Evolutionary conservation across 1,140 invertebrate species (phyloP), one percentile per base, ranked within the genome.

Genomic region (Bathynomus jamesi): DNA sequence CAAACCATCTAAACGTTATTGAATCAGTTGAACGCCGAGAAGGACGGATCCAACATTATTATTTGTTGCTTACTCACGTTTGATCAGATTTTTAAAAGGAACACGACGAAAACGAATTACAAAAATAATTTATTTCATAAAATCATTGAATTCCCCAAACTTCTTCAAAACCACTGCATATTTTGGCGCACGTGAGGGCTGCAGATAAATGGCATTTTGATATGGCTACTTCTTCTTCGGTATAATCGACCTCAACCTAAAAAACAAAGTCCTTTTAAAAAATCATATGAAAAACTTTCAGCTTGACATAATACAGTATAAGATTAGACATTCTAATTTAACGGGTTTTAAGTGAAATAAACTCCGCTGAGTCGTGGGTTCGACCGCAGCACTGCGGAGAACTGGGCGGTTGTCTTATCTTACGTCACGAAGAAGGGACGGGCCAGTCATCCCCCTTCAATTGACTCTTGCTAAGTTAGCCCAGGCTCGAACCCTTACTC

Each of bases 161-260:
- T 86, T 98, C 93, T 87, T 99, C 97, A 86, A 99, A 98, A 28
- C 92, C 96, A 62, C 87, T 89, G 83, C 95, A 98, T n/a, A 99
- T 81, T 85, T 99, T 99, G 25, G 92, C 89, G 85, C 96, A 99
- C 0, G 96, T 92, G 30, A 99, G 85, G 29, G 97, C 97, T 29
- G 91, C 97, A 67, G 95, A 98, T 17, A 99, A 83, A 13, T 97
- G 97, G 84, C 97, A 99, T 80, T 92, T 94, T 80, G 93, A 96
- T 30, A 99, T 93, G 1, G 96, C 95, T 79, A 95, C 85, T 0
- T 89, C 88, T 70, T 94, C 90, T 85, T 99, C 95, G 11, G 89
- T 88, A 82, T 98, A 99, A 82, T 98, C 94, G 0, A 89, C 87
- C 85, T 91, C 78, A 72, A 76, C 75, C 75, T 76, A 61, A 79